A percentile compares a stretch with the other conserved stretches of the same genome.
Evolutionary conservation across 2,113 vertebrate genomes (phyloP).

Genomic region (Chlorodrepanis virens): DNA sequence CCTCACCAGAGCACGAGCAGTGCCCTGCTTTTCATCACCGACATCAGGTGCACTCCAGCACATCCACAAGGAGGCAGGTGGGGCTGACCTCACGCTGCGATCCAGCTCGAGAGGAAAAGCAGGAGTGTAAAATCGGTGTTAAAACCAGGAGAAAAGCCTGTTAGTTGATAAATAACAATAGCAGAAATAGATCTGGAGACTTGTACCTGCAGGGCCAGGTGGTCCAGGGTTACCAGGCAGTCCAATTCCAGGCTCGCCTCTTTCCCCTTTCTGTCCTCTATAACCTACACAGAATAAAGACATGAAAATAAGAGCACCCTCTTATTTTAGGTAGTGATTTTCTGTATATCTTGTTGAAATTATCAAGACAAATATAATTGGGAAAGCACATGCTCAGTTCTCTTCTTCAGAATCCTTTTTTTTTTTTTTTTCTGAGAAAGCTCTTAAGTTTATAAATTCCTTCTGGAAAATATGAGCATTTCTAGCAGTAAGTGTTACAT

Average conservation of each 20-base stretch:
- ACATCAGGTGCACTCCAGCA: not conserved
- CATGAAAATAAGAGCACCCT: conserved; percentile 19
- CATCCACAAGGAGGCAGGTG: not conserved
- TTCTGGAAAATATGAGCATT: not conserved
- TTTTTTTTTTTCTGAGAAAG: not conserved
- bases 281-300: conserved; percentile 83
- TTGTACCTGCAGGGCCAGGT: conserved; percentile 86
- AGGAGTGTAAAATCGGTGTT: accelerated
- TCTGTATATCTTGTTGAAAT: not conserved
- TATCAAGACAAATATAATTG: not conserved
- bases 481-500: not conserved
- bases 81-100: accelerated
- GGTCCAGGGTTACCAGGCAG: conserved; percentile 86
- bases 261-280: conserved; percentile 96
- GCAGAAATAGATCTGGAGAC: not conserved
- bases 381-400: not conserved
- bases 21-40: accelerated
- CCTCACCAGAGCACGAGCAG: accelerated
- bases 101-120: not conserved
- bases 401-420: not conserved
- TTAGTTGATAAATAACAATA: not conserved
- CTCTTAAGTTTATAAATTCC: not conserved
- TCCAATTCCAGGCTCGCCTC: conserved; percentile 92
- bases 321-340: not conserved
- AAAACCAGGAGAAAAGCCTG: not conserved